Conservation (phyloP, 2,888 invertebrate species). For the Philhelius pedissequus region DNA sequence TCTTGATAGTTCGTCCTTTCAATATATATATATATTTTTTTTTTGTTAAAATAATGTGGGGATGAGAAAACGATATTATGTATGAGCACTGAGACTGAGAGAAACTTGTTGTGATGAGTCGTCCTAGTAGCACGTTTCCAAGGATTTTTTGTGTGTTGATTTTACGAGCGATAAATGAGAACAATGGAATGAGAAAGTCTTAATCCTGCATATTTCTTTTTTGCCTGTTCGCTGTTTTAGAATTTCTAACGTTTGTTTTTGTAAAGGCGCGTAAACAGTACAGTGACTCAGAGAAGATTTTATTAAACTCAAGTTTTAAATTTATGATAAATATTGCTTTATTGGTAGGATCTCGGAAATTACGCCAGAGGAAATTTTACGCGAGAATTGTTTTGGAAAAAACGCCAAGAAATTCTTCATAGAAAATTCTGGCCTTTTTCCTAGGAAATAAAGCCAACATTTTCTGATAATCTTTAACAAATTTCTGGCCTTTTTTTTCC, state of each 20-base stretch:
- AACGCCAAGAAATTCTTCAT: no score
- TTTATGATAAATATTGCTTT: no score
- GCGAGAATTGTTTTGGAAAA: no score
- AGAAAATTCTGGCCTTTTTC: no score
- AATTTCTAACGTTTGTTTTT: constrained; percentile 21
- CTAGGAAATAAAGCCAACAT: no score
- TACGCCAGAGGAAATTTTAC: no score
- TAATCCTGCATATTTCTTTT: constrained; percentile 46
- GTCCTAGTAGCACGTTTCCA: constrained; percentile 60
- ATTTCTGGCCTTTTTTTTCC: no score
- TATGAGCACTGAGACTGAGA: neutral
- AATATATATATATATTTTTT: neutral
- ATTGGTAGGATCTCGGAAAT: no score
- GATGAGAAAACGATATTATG: neutral
- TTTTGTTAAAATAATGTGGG: neutral
- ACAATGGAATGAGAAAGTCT: constrained; percentile 32
- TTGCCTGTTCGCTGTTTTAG: neutral
- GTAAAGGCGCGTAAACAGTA: constrained; percentile 49
- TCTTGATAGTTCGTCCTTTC: constrained; percentile 41
- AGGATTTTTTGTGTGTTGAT: constrained; percentile 13
- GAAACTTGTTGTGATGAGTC: constrained; percentile 62
- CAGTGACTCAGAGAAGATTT: constrained; percentile 22
- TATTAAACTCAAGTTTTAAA: no score
- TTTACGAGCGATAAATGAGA: constrained; percentile 34
- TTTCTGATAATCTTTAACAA: no score